Evolutionary conservation across 2,113 vertebrate genomes (phyloP), one percentile per base, ranked within the genome.

Genomic region (Varanus komodoensis): DNA sequence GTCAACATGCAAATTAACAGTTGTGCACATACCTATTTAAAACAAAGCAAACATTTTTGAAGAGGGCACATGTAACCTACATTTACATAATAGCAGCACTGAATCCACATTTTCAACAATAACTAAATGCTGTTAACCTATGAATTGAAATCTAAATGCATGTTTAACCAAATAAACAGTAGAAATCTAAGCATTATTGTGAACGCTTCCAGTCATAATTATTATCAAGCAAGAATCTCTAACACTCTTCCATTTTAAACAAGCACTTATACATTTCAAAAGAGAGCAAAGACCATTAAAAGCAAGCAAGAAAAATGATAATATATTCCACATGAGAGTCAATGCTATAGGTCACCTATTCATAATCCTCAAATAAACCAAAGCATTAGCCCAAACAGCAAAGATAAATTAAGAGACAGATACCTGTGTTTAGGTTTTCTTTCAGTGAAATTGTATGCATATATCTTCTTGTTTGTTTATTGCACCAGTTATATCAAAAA

Each of bases 1-100:
- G 54, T 88, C 86, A 89, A 83, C 80, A 87, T 84, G 93, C 68
- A 84, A 78, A 89, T n/a, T 89, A 84, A 83, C 93, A 86, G 80
- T 90, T 90, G 78, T 80, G 69, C 85, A 93, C 12, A 77, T 82
- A 6, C 9, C 2, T 79, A 64, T 86, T 68, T 82, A 84, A 95
- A 90, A 64, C 89, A 92, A 92, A 90, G 89, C 0, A 6, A 89
- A 92, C 67, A 77, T 71, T 85, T 8, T 61, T 82, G 57, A n/a
- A 79, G 27, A 79, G 23, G 7, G 82, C 83, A 48, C 34, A 0
- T 0, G 80, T 84, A 44, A 9, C 25, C 90, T 74, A 44, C 12
- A 81, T 86, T 88, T 57, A 84, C 32, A 11, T 52, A 91, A 89
- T 12, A 75, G 64, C 12, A 91, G 75, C 71, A 91, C 2, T 0